Percentiles rank a stretch among this genome's conserved stretches.
Evolutionary conservation across 2,888 invertebrate genomes (phyloP).

Genomic region (Cyclophora punctaria): DNA sequence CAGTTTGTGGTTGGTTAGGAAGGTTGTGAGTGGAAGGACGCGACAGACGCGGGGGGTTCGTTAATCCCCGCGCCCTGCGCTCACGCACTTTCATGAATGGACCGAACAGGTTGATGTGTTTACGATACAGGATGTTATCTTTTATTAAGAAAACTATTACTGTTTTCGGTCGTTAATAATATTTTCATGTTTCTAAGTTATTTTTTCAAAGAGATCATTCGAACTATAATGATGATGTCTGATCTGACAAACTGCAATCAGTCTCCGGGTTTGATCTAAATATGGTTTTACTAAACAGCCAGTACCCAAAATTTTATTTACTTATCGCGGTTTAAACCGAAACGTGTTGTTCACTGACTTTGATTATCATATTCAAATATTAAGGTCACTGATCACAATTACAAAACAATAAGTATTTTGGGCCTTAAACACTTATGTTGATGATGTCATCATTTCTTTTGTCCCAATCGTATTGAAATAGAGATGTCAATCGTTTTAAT

Average conservation of each 20-base stretch:
- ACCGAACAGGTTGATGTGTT: slow-evolving; percentile 73
- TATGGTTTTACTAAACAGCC: not conserved
- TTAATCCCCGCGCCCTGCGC: slow-evolving; percentile 75
- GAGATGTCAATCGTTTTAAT: slow-evolving; percentile 38
- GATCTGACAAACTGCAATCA: no score
- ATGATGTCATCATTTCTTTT: slow-evolving; percentile 57
- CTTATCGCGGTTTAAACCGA: slow-evolving; percentile 2
- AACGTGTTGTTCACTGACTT: slow-evolving; percentile 22
- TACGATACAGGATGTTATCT: slow-evolving; percentile 48
- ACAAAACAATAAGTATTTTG: slow-evolving; percentile 30
- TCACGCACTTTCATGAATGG: slow-evolving; percentile 76
- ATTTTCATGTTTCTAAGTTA: no score
- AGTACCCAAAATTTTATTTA: slow-evolving; percentile 7
- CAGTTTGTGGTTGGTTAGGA: slow-evolving; percentile 9
- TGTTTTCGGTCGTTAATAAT: no score
- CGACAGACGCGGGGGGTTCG: slow-evolving; percentile 60
- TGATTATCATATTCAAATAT: slow-evolving; percentile 19
- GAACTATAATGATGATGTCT: no score
- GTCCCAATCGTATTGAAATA: slow-evolving; percentile 37
- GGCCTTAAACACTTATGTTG: slow-evolving; percentile 31
- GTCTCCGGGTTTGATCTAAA: no score
- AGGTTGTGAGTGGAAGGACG: slow-evolving; percentile 50
- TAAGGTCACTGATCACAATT: slow-evolving; percentile 35
- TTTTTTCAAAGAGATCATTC: no score
- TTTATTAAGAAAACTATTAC: not conserved